Conservation (phyloP, 2,888 invertebrate species). For the Heliconius erato region DNA sequence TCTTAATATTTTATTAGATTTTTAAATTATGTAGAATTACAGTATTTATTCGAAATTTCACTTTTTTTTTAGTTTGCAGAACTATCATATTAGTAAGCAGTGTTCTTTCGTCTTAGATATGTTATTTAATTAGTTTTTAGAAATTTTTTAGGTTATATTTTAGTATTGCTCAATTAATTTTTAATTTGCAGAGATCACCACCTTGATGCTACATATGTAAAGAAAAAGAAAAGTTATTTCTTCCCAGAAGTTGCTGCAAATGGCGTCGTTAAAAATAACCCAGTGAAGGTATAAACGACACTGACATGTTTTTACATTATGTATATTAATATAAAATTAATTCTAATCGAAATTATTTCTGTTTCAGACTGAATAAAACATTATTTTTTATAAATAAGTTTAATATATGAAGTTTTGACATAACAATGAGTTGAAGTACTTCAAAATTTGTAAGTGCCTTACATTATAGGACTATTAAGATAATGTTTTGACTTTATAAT, state of each 20-base stretch:
- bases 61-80: constrained; percentile 50
- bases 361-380: constrained; percentile 15
- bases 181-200: constrained; percentile 71
- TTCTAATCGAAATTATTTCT: background rate
- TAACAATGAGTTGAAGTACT: background rate
- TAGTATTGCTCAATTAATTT: constrained; percentile 30
- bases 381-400: constrained; percentile 9
- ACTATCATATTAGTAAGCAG: constrained; percentile 50
- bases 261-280: constrained; percentile 51
- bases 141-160: background rate
- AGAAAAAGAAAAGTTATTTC: constrained; percentile 79
- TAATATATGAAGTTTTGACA: constrained; percentile 14
- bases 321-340: background rate
- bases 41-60: background rate
- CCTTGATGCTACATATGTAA: constrained; percentile 78
- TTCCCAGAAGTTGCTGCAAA: constrained; percentile 68
- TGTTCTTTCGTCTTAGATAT: constrained; percentile 22
- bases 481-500: background rate
- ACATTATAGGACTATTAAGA: constrained; percentile 8
- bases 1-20: constrained; percentile 6
- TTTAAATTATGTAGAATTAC: constrained; percentile 32
- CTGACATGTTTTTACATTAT: background rate
- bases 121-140: background rate
- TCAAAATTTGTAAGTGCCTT: constrained; percentile 17
- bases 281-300: constrained; percentile 48